These are phyloP conservation scores for Zaprionus gabonicus DNA, from an alignment of 1,140 invertebrate species.

Conservation along the genomic window DNA sequence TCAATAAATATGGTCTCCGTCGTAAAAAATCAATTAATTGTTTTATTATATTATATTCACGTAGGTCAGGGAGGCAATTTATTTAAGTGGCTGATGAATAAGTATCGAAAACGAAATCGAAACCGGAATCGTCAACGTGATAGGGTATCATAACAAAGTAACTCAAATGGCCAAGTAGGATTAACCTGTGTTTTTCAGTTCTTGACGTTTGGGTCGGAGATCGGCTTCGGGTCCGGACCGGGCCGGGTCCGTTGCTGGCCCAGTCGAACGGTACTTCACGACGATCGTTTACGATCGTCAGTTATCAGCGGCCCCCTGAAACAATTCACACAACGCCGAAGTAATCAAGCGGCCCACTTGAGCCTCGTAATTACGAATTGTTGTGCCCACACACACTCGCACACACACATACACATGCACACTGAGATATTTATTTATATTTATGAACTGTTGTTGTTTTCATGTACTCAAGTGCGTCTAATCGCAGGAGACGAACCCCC, in stretches of 20 bases:
- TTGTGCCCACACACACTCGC: constrained; percentile 1
- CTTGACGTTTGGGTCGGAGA: background rate
- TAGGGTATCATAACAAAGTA: background rate
- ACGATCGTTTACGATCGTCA: constrained; percentile 27
- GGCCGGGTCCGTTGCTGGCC: background rate
- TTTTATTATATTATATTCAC: constrained; percentile 11
- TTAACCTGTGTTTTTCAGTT: background rate
- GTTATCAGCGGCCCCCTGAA: constrained; percentile 26
- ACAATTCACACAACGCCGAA: constrained; percentile 32
- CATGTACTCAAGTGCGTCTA: constrained; percentile 54
- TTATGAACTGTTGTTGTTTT: constrained; percentile 24
- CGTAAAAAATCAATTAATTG: constrained; percentile 15
- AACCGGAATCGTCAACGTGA: background rate
- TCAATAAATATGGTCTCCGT: constrained; percentile 6
- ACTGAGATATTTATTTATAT: constrained; percentile 1
- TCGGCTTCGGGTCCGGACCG: background rate
- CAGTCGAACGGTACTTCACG: background rate
- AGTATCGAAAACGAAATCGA: constrained; percentile 1
- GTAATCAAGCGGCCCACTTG: constrained; percentile 71
- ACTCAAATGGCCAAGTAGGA: background rate
- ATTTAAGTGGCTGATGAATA: constrained; percentile 1
- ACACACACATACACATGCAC: background rate
- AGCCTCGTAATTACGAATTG: constrained; percentile 49
- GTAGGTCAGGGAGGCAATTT: constrained; percentile 6
- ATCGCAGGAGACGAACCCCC: constrained; percentile 53